These are phyloP conservation scores for mouse (Mus musculus) DNA, from an alignment of 2,113 vertebrate species.

Conservation along the genomic window GRCm39 chr5:6913501-6914000, in stretches of 20 bases:
- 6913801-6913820: background rate
- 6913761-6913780: background rate
- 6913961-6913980: background rate
- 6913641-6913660: background rate
- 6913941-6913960: background rate
- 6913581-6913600: background rate
- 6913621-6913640: background rate
- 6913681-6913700: background rate
- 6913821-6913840: background rate
- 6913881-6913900: background rate
- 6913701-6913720: background rate
- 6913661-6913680: background rate
- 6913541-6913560: background rate
- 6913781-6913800: background rate
- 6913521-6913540: background rate
- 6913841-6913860: background rate
- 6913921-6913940: too few species aligned
- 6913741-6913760: background rate
- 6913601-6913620: background rate
- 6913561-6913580: background rate
- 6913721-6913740: background rate
- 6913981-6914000: background rate
- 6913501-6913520: background rate
- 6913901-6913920: background rate
- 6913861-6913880: background rate